These are phyloP conservation scores for Rosalia funebris DNA, from an alignment of 2,888 invertebrate species.

Conservation along the genomic window DNA sequence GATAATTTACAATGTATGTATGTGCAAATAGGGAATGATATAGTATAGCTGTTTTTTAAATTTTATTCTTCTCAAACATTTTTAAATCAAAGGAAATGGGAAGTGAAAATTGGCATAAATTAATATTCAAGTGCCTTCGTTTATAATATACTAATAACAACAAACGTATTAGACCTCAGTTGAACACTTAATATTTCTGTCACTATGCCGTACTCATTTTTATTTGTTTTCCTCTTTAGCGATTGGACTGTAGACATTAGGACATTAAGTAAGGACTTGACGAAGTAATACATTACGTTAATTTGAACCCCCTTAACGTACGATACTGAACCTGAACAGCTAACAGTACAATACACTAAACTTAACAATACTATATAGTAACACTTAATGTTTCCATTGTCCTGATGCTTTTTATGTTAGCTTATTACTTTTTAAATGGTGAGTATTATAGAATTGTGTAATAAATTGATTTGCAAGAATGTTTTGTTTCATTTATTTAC, in stretches of 20 bases:
- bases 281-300: conserved; percentile 24
- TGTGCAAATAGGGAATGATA: too few relatives aligned
- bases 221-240: conserved; percentile 19
- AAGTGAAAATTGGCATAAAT: too few relatives aligned
- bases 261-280: conserved; percentile 24
- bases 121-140: too few relatives aligned
- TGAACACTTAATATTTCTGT: neutral
- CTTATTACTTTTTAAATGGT: neutral
- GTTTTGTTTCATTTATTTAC: conserved; percentile 6
- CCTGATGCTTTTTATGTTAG: conserved; percentile 8
- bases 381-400: conserved; percentile 15
- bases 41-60: too few relatives aligned
- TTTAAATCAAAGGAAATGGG: too few relatives aligned
- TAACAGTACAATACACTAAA: conserved; percentile 25
- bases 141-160: too few relatives aligned
- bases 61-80: too few relatives aligned
- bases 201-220: conserved; percentile 7
- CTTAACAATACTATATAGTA: conserved; percentile 19
- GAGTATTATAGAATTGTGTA: conserved; percentile 6
- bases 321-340: conserved; percentile 25
- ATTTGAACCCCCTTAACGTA: conserved; percentile 14
- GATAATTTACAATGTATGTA: too few relatives aligned
- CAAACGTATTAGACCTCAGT: too few relatives aligned
- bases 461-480: conserved; percentile 4
- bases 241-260: conserved; percentile 23